Base-by-base conservation (phyloP, 2,113 vertebrate genomes). In the Equus quagga region DNA sequence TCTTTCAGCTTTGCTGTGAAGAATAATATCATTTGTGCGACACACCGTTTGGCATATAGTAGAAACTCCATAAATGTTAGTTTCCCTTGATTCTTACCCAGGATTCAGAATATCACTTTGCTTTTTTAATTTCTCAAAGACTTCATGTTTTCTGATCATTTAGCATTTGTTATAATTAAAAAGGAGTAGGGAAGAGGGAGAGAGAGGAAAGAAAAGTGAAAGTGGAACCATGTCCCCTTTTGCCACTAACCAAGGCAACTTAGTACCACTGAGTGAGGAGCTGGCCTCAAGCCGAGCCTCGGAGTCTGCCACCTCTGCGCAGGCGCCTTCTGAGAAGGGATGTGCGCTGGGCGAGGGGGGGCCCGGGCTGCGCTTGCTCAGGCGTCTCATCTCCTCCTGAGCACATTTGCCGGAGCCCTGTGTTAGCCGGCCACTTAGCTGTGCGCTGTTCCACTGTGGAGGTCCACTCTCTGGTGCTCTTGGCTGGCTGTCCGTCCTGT, bases 371-470 rank as follows among this genome's bases (percentile, higher is more conserved):
- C 80, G 60, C 5, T 4, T 6, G 10, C 44, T 5, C 8, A 2
- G 33, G n/a, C 1, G 4, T 44, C 69, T n/a, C 62, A 3, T 21
- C 75, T 72, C 54, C 46, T 41, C 23, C 80, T 18, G 0, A 18
- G 54, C 5, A 7, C 31, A 8, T 33, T 19, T 26, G 9, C n/a
- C 17, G 24, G 0, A 13, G 69, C 6, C 46, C 49, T 60, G 11
- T 4, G 18, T 18, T 2, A 62, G 15, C 33, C 36, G 49, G 46
- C 19, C 33, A 10, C 33, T 78, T 8, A 15, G 1, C 24, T 6
- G 4, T 19, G 58, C 2, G 0, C 23, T 23, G 5, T 36, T 49
- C 36, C 73, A 21, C 0, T 5, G 23, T 9, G 10, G 31, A 2
- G 0, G 23, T 51, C 65, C 46, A 10, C 91, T 56, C 51, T 49